Conservation (phyloP, 2,888 invertebrate species). For the Schizaphis graminum region DNA sequence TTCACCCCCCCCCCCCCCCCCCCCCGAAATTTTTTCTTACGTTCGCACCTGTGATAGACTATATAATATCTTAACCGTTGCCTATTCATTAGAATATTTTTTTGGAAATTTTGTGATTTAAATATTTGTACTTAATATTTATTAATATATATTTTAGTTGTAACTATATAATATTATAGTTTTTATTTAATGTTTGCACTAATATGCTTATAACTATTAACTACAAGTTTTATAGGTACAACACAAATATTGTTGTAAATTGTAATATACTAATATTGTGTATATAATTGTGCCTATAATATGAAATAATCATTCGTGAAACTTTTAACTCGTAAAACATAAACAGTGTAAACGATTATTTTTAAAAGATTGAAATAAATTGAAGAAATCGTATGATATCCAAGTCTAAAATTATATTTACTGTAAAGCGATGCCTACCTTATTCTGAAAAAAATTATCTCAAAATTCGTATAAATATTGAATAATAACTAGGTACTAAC, state of each 20-base stretch:
- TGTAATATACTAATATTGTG: too few species aligned
- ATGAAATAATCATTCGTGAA: background rate
- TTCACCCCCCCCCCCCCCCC: too few species aligned
- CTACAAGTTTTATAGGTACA: background rate
- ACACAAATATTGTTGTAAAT: background rate
- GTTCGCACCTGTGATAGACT: too few species aligned
- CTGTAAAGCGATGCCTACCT: background rate
- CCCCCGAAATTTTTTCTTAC: too few species aligned
- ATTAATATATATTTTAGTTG: too few species aligned
- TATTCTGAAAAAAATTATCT: background rate
- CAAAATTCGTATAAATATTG: background rate
- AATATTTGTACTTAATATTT: too few species aligned
- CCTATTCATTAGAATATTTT: too few species aligned
- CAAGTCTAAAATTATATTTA: background rate
- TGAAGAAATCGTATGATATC: background rate
- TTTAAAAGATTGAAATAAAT: background rate
- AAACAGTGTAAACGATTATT: background rate
- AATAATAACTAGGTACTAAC: background rate
- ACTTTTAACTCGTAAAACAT: background rate
- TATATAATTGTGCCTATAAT: background rate
- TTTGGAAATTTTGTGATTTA: too few species aligned
- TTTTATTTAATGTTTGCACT: too few species aligned
- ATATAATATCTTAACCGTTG: too few species aligned
- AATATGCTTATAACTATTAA: background rate
- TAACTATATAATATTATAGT: too few species aligned